phyloP scores from a whole-genome alignment of 35 echinoderm and acorn worm species.

The Anneissia japonica region DNA sequence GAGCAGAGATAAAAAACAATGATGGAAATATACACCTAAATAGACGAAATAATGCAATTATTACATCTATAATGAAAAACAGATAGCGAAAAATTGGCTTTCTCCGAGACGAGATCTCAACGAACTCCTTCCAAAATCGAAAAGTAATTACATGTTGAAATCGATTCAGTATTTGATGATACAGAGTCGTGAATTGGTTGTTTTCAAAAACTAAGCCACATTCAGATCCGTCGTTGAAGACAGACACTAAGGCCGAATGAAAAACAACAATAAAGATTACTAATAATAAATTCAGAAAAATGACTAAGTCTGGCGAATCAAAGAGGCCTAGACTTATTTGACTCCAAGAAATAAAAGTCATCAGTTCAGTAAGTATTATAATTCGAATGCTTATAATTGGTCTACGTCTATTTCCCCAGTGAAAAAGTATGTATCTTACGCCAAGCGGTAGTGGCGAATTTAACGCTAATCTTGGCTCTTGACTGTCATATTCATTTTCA shows the following conservation, averaged over 20 bases:
- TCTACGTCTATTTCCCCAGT: neutral
- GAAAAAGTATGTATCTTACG: neutral
- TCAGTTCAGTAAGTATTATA: neutral
- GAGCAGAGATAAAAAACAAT: neutral
- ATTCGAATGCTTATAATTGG: neutral
- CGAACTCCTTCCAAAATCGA: neutral
- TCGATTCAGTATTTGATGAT: neutral
- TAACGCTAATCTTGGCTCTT: neutral
- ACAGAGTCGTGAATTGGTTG: neutral
- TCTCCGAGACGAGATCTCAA: neutral
- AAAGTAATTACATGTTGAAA: neutral
- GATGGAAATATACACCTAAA: neutral
- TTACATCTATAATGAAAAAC: neutral
- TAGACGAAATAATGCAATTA: neutral
- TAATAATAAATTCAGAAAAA: no score
- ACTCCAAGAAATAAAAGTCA: neutral
- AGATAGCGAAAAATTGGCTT: no score
- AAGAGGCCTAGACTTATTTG: no score
- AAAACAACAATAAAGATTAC: neutral
- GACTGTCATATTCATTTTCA: neutral
- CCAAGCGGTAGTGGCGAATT: neutral
- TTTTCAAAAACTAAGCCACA: neutral
- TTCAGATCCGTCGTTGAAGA: neutral
- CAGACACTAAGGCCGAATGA: neutral
- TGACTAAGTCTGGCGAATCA: no score